Base-by-base conservation (phyloP, 92 coral and sea anemone species). In the Siderastrea siderea region DNA sequence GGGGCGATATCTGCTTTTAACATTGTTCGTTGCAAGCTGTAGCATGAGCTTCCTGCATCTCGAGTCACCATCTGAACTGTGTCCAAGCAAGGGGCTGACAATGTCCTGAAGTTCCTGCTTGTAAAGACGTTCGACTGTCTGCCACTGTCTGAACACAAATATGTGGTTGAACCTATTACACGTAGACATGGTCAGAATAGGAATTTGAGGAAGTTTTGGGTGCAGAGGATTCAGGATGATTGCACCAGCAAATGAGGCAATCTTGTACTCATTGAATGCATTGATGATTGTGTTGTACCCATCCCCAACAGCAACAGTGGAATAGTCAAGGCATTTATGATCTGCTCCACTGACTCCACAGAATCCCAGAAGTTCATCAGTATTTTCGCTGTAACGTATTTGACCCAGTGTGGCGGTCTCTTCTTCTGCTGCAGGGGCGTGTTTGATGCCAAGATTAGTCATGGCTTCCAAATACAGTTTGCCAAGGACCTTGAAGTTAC, bases 161-260 rank as follows among this genome's bases (percentile, higher is more conserved):
- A 38, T 55, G 48, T 52, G 64, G 46, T 84, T 63, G 74, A 90
- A 90, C 45, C 63, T 84, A 15, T 90, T 84, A 17, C 90, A 90
- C 45, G 83, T 90, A 5, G 90, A 83, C 86, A 84, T 84, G 38
- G 15, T 71, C 16, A 79, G 82, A 65, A 90, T 43, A 38, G 90
- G 74, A 9, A 84, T 10, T 11, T 72, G 69, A 49, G 93, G 38
- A 26, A 26, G 38, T 26, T 26, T 26, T 26, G 84, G 84, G 47
- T 80, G 88, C 15, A 90, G 84, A 15, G 90, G 90, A 75, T 90
- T 90, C 15, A 90, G 60, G n/a, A 86, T 47, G 47, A 90, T 86
- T n/a, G 79, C 87, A 48, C 88, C 45, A 45, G 69, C 87, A 79
- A 50, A 85, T 19, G 79, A 1, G 43, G 14, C 79, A 38, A 75